Evolutionary conservation across 1,140 invertebrate genomes (phyloP).

Genomic region (Hermatobates lingyangjiaoensis): DNA sequence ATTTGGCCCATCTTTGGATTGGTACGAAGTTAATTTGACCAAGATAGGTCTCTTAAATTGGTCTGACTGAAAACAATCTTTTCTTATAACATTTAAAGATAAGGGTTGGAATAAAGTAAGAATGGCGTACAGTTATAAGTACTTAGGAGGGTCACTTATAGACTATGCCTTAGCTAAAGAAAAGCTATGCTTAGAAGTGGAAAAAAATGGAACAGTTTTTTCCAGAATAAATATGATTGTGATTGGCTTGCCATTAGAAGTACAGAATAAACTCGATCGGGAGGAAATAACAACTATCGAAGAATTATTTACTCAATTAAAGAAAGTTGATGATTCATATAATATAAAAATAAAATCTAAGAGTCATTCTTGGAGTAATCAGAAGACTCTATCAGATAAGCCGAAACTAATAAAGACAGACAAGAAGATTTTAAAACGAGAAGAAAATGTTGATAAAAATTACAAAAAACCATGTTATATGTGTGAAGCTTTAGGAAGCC

Average conservation of each 20-base stretch:
- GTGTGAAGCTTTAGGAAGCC: neutral
- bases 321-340: neutral
- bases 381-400: neutral
- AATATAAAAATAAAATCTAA: neutral
- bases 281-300: neutral
- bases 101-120: conserved; percentile 1
- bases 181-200: conserved; percentile 1
- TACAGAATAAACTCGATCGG: neutral
- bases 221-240: neutral
- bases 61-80: neutral
- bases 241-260: neutral
- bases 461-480: conserved; percentile 3
- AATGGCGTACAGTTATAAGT: neutral
- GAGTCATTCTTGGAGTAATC: neutral
- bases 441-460: neutral
- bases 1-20: neutral
- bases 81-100: neutral
- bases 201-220: neutral
- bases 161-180: conserved; percentile 3
- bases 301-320: neutral
- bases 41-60: neutral
- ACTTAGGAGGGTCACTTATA: neutral
- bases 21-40: neutral
- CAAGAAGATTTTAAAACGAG: too few relatives aligned
- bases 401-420: neutral